Evolutionary conservation across 2,888 invertebrate genomes (phyloP).

Genomic region (Prenolepis imparis): DNA sequence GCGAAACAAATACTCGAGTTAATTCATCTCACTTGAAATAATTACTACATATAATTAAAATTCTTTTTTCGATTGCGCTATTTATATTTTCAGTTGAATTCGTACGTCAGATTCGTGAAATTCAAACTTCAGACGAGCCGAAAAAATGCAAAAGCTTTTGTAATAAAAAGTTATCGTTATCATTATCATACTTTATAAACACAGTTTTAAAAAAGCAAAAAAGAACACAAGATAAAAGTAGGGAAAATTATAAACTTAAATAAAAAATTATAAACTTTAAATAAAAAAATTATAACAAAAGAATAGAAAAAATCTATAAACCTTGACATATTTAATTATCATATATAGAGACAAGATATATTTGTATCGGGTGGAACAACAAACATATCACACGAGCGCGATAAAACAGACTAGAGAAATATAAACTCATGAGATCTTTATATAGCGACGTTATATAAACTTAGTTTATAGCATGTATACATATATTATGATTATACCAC

Average conservation of each 20-base stretch:
- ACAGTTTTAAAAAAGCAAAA: not conserved
- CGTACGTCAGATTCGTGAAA: not conserved
- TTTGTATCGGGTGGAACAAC: not conserved
- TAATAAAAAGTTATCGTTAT: not conserved
- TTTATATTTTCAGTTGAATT: not conserved
- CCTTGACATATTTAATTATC: not conserved
- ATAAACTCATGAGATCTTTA: conserved; percentile 19
- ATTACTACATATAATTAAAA: not conserved
- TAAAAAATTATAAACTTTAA: not conserved
- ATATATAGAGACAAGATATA: not conserved
- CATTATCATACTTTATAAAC: not conserved
- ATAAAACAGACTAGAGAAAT: conserved; percentile 19
- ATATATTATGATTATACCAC: not conserved
- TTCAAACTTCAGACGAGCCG: not conserved
- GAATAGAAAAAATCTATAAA: not conserved
- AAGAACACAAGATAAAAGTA: not conserved
- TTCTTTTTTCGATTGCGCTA: conserved; percentile 6
- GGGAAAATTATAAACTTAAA: not conserved
- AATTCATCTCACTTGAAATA: conserved; percentile 26
- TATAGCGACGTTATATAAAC: not conserved
- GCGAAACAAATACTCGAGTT: not conserved
- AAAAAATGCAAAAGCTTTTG: not conserved
- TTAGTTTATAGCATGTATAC: not conserved
- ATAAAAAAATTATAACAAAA: not conserved
- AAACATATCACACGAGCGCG: not conserved